These are phyloP conservation scores for Busseola fusca DNA, from an alignment of 2,888 invertebrate genomes.

Conservation along the genomic window DNA sequence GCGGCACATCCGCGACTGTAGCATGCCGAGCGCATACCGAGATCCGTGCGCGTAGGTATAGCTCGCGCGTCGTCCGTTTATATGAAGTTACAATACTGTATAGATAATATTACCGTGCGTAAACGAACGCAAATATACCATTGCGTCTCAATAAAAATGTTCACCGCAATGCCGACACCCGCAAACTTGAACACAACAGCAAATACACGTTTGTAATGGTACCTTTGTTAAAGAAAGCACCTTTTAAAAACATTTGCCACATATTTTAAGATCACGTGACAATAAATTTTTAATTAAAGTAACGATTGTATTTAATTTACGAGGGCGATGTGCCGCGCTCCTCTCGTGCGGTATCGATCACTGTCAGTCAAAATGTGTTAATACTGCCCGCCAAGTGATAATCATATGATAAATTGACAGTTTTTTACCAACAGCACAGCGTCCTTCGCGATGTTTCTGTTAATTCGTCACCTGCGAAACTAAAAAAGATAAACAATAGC, in stretches of 20 bases:
- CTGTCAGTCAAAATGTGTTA: conserved; percentile 57
- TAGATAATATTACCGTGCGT: no score
- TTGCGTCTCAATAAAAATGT: conserved; percentile 31
- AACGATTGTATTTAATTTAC: conserved; percentile 55
- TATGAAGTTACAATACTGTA: no score
- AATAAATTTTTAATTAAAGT: conserved; percentile 72
- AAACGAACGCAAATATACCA: conserved; percentile 57
- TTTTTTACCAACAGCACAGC: conserved; percentile 40
- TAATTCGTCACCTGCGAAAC: conserved; percentile 60
- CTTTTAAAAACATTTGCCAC: conserved; percentile 72
- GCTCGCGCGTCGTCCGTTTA: no score
- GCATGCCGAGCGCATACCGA: no score
- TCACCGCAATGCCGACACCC: conserved; percentile 2
- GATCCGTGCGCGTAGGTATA: no score
- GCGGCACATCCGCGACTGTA: no score
- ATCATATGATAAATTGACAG: conserved; percentile 48
- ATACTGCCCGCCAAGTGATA: conserved; percentile 47
- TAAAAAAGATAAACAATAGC: conserved; percentile 57
- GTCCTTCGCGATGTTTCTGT: conserved; percentile 52
- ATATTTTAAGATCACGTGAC: conserved; percentile 71
- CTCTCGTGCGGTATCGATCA: conserved; percentile 50
- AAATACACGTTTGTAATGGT: conserved; percentile 54
- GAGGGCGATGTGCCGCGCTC: conserved; percentile 6
- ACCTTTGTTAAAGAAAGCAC: conserved; percentile 73
- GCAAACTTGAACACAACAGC: conserved; percentile 25